Percentiles rank a stretch among this genome's conserved stretches.
Evolutionary conservation across 2,888 invertebrate species (phyloP).

Genomic region (Oxytorus armatus): DNA sequence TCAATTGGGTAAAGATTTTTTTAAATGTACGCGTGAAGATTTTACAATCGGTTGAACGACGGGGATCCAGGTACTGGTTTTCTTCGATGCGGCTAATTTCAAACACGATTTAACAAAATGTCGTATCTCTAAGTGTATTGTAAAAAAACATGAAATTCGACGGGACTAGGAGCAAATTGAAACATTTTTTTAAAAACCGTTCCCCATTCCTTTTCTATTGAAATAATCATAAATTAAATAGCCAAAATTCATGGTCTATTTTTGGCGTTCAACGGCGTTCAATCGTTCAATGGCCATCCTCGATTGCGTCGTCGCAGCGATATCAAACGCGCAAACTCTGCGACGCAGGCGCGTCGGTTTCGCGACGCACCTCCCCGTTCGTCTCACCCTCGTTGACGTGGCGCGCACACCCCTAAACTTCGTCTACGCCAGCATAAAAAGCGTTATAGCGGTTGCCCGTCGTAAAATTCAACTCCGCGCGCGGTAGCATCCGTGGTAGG

Average conservation of each 20-base stretch:
- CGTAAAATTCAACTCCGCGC: constrained; percentile 29
- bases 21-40: no score
- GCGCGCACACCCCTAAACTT: constrained; percentile 52
- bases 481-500: constrained; percentile 31
- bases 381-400: constrained; percentile 52
- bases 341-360: constrained; percentile 76
- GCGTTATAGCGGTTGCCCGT: constrained; percentile 39
- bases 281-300: constrained; percentile 28
- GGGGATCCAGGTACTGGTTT: no score
- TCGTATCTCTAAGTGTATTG: no score
- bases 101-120: no score
- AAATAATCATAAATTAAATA: neutral
- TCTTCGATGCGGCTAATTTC: no score
- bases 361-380: constrained; percentile 62
- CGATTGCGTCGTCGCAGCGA: constrained; percentile 22
- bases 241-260: constrained; percentile 2
- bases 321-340: constrained; percentile 63
- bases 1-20: no score
- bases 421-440: constrained; percentile 29
- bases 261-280: neutral
- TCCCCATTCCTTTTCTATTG: no score
- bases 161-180: no score
- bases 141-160: no score
- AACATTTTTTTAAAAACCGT: neutral
- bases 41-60: no score